phyloP scores from a whole-genome alignment of 2,113 vertebrate genomes.

The Sardina pilchardus region DNA sequence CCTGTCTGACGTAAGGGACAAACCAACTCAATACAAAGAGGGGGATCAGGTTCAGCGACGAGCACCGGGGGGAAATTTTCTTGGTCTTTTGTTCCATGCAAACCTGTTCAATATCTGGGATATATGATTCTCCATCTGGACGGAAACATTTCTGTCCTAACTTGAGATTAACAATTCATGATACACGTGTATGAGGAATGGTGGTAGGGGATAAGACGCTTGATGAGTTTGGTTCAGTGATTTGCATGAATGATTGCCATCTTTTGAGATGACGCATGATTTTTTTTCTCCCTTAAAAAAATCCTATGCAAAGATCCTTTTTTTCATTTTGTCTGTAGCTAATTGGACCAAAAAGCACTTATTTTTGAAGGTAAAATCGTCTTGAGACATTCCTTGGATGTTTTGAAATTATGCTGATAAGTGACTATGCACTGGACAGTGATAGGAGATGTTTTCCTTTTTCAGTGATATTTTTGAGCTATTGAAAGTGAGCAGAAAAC shows the following conservation, averaged over 20 bases:
- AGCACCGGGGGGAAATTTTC: background rate
- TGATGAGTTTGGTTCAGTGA: background rate
- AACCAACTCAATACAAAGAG: background rate
- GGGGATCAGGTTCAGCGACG: background rate
- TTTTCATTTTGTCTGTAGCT: background rate
- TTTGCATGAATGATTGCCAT: constrained; percentile 2
- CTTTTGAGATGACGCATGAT: constrained; percentile 2
- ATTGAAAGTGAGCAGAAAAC: background rate
- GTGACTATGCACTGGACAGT: constrained; percentile 3
- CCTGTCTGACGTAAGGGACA: background rate
- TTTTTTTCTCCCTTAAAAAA: background rate
- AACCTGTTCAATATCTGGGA: too few species aligned
- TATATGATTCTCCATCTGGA: too few species aligned
- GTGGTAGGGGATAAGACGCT: background rate
- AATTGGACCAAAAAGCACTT: background rate
- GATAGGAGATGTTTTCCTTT: background rate
- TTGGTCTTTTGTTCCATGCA: too few species aligned
- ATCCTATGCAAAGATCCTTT: background rate
- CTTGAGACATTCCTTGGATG: background rate
- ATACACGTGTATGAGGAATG: background rate
- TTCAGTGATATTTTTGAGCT: background rate
- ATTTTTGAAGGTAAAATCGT: background rate
- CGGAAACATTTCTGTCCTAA: too few species aligned
- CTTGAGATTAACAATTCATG: background rate
- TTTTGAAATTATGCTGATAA: constrained; percentile 1